Conservation (phyloP, 2,888 invertebrate genomes). For the Eilema depressum region DNA sequence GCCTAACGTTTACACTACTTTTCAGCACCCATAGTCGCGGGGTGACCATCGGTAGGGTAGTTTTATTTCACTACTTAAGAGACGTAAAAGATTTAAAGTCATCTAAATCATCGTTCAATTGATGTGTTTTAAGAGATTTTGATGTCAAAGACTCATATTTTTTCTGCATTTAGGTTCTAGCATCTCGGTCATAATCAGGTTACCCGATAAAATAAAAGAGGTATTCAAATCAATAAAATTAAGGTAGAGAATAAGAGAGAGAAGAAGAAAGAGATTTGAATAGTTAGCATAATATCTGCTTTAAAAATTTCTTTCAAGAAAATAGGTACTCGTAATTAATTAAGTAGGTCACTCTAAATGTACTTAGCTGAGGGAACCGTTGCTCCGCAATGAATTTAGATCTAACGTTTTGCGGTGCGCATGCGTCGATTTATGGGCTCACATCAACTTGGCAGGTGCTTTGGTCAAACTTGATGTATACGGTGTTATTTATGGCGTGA, state of each 20-base stretch:
- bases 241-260: too few species aligned
- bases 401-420: slow-evolving; percentile 17
- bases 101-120: too few species aligned
- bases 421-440: slow-evolving; percentile 10
- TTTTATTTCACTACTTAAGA: too few species aligned
- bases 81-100: too few species aligned
- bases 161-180: not conserved
- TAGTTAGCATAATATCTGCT: too few species aligned
- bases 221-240: too few species aligned
- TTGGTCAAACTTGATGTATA: slow-evolving; percentile 15
- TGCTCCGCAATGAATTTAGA: slow-evolving; percentile 20
- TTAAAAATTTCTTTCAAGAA: too few species aligned
- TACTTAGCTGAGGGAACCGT: slow-evolving; percentile 15
- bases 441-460: slow-evolving; percentile 19
- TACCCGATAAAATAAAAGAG: not conserved
- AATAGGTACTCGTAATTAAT: slow-evolving; percentile 18
- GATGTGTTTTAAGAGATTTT: too few species aligned
- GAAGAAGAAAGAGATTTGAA: too few species aligned
- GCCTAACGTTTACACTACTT: not conserved
- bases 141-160: not conserved
- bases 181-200: not conserved
- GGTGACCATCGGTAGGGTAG: too few species aligned
- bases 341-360: slow-evolving; percentile 19
- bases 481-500: slow-evolving; percentile 14
- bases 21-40: too few species aligned